Conservation (phyloP, 2,797 vertebrate species). For the Lacerta bilineata region DNA sequence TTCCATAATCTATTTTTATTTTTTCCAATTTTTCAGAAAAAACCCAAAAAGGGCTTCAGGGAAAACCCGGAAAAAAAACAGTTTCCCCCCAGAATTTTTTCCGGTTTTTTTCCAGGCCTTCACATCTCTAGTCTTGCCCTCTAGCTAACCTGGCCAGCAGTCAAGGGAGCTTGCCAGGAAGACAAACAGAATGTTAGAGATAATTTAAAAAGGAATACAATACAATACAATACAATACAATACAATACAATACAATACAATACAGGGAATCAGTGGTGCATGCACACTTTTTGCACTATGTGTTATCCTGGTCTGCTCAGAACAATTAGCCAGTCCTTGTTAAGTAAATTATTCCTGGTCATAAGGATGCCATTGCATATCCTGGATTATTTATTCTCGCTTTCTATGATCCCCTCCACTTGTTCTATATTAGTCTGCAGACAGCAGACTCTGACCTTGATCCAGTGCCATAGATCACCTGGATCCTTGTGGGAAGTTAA, state of each 20-base stretch:
- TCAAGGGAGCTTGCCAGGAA: neutral
- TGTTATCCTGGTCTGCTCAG: neutral
- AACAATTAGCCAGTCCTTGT: neutral
- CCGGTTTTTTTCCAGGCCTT: no score
- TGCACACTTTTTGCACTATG: neutral
- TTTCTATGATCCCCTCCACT: neutral
- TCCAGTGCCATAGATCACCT: neutral
- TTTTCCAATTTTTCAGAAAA: no score
- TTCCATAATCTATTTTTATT: no score
- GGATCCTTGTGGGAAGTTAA: neutral
- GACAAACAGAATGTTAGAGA: constrained; percentile 11
- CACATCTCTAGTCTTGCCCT: neutral
- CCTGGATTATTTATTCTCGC: neutral
- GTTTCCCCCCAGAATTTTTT: no score
- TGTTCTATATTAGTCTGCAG: neutral
- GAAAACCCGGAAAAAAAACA: no score
- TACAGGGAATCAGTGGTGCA: neutral
- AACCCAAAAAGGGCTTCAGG: no score
- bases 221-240: neutral
- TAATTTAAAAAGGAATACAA: neutral
- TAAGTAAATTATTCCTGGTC: neutral
- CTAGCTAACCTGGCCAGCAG: constrained; percentile 20
- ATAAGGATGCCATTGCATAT: neutral
- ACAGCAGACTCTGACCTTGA: neutral
- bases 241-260: neutral